These are phyloP conservation scores for Carassius auratus DNA, from an alignment of 2,113 vertebrate species.

Conservation along the genomic window DNA sequence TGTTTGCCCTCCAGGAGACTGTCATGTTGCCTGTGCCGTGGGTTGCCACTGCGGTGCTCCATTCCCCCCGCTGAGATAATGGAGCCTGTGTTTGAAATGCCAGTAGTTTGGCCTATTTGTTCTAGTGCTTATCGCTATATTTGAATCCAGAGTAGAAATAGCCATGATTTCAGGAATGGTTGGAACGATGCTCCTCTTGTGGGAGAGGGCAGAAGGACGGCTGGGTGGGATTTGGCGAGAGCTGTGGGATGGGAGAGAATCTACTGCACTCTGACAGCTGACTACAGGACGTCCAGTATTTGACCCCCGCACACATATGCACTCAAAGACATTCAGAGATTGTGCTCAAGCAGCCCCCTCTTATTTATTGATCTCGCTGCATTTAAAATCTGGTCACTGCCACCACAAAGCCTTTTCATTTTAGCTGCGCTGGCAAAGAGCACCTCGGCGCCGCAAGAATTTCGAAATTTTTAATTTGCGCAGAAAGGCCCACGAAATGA, in stretches of 20 bases:
- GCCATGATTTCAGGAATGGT: conserved; percentile 54
- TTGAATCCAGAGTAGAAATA: conserved; percentile 63
- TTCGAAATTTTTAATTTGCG: conserved; percentile 88
- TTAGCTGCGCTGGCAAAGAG: conserved; percentile 86
- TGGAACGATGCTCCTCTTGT: conserved; percentile 45
- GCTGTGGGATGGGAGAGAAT: conserved; percentile 52
- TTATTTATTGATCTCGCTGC: conserved; percentile 90
- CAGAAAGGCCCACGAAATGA: conserved; percentile 78
- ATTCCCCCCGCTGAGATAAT: conserved; percentile 75
- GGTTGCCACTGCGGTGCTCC: conserved; percentile 74
- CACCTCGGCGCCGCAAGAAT: conserved; percentile 74
- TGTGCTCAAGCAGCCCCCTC: conserved; percentile 74
- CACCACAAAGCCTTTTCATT: conserved; percentile 86
- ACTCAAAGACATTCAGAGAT: conserved; percentile 72
- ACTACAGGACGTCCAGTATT: conserved; percentile 70
- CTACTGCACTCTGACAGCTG: conserved; percentile 74
- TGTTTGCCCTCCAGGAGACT: conserved; percentile 65
- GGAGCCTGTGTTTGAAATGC: conserved; percentile 59
- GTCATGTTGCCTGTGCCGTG: conserved; percentile 75
- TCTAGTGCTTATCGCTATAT: conserved; percentile 79
- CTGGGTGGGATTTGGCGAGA: not conserved
- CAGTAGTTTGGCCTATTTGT: conserved; percentile 69
- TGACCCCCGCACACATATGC: conserved; percentile 45
- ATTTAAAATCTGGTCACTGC: conserved; percentile 94
- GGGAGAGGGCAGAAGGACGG: conserved; percentile 38